Percentiles rank a stretch among this genome's conserved stretches.
Evolutionary conservation across 2,888 invertebrate species (phyloP).

Genomic region (Ecliptopera silaceata): DNA sequence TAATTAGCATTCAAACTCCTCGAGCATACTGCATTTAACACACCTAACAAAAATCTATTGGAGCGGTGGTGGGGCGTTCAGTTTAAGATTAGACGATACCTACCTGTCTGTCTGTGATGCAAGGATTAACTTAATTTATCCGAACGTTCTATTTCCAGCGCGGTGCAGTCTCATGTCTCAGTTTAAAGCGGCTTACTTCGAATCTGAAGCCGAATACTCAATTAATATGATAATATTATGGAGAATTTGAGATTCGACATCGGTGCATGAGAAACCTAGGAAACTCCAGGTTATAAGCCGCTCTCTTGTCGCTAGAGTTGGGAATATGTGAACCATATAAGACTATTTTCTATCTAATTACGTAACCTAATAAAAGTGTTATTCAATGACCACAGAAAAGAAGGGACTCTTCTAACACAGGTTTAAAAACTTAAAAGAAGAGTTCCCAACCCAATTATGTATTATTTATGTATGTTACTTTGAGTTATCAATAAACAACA

Average conservation of each 20-base stretch:
- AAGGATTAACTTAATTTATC: slow-evolving; percentile 1
- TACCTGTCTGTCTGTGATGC: background rate
- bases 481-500: too few species aligned
- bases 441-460: too few species aligned
- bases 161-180: slow-evolving; percentile 34
- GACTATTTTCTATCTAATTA: background rate
- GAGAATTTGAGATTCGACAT: slow-evolving; percentile 51
- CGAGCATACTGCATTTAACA: too few species aligned
- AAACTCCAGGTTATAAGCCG: slow-evolving; percentile 18
- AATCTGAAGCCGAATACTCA: slow-evolving; percentile 65
- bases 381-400: too few species aligned
- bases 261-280: slow-evolving; percentile 43
- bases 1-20: too few species aligned
- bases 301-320: slow-evolving; percentile 10
- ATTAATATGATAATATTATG: slow-evolving; percentile 81
- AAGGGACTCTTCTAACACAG: too few species aligned
- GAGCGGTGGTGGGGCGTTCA: too few species aligned
- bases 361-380: too few species aligned
- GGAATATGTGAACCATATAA: background rate
- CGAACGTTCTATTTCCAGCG: slow-evolving; percentile 1
- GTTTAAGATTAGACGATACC: too few species aligned
- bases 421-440: too few species aligned
- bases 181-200: slow-evolving; percentile 63
- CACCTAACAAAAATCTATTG: too few species aligned
- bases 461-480: too few species aligned